These are phyloP conservation scores for Chloropsis hardwickii DNA, from an alignment of 2,113 vertebrate genomes.

Conservation along the genomic window DNA sequence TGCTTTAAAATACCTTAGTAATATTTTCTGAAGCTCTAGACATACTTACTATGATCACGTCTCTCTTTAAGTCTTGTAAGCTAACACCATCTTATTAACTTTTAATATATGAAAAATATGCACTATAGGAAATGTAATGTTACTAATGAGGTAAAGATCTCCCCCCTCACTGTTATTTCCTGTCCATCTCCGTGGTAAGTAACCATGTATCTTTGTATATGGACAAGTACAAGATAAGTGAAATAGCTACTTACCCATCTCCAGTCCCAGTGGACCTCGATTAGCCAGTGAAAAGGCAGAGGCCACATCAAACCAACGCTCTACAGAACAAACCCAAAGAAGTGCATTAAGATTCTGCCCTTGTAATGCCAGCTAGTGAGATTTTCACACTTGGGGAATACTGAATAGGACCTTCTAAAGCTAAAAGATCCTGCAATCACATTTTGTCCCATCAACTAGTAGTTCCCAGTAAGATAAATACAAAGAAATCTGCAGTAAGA, in stretches of 20 bases:
- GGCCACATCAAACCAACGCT: slow-evolving; percentile 8
- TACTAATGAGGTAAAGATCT: slow-evolving; percentile 52
- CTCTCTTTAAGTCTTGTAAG: slow-evolving; percentile 1
- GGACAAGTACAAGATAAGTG: slow-evolving; percentile 39
- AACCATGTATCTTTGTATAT: slow-evolving; percentile 57
- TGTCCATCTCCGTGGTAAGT: slow-evolving; percentile 46
- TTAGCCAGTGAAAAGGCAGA: slow-evolving; percentile 37
- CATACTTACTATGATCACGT: neutral
- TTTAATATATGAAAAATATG: slow-evolving; percentile 59
- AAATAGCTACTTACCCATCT: slow-evolving; percentile 53
- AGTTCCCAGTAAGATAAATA: neutral
- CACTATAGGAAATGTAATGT: slow-evolving; percentile 39
- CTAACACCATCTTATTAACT: slow-evolving; percentile 49
- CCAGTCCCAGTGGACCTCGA: slow-evolving; percentile 19
- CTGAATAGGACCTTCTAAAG: neutral
- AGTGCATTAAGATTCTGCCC: slow-evolving; percentile 43
- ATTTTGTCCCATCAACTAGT: neutral
- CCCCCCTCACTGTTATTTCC: slow-evolving; percentile 48
- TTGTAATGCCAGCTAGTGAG: slow-evolving; percentile 34
- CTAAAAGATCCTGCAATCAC: neutral
- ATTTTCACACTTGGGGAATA: slow-evolving; percentile 8
- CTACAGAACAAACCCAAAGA: neutral
- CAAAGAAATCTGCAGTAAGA: neutral
- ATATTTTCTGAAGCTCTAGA: neutral
- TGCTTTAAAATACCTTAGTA: neutral